A percentile compares a stretch with the other conserved stretches of the same genome.
phyloP scores from a whole-genome alignment of 1,140 invertebrate genomes.

The Penaeus indicus region DNA sequence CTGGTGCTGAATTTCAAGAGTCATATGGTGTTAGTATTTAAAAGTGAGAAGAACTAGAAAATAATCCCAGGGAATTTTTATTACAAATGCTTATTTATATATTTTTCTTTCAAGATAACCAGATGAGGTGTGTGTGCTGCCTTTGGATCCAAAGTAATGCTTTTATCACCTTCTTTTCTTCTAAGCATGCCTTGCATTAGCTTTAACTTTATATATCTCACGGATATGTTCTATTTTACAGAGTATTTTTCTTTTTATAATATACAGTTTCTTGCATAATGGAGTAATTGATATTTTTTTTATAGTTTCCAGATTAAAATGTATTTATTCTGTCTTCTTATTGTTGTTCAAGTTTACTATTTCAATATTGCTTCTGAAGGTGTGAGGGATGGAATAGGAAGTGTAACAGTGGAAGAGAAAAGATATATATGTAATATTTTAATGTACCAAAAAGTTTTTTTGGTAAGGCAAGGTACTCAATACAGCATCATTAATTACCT shows the following conservation, averaged over 20 bases:
- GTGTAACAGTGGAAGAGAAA: too few relatives aligned
- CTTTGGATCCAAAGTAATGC: slow-evolving; percentile 6
- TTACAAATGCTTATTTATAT: too few relatives aligned
- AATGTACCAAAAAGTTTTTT: too few relatives aligned
- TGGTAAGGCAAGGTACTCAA: too few relatives aligned
- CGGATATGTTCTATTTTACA: slow-evolving; percentile 47
- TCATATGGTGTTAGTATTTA: slow-evolving; percentile 51
- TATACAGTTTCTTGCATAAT: slow-evolving; percentile 55
- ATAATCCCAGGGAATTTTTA: slow-evolving; percentile 10
- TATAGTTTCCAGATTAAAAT: slow-evolving; percentile 7
- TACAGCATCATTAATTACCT: too few relatives aligned
- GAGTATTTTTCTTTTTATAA: slow-evolving; percentile 48
- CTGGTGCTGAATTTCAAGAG: slow-evolving; percentile 59
- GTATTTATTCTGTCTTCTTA: background rate
- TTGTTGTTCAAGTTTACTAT: too few relatives aligned
- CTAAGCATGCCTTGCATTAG: slow-evolving; percentile 54
- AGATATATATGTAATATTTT: too few relatives aligned
- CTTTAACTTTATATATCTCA: slow-evolving; percentile 59
- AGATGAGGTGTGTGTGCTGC: background rate
- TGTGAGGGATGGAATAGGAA: too few relatives aligned
- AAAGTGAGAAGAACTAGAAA: slow-evolving; percentile 15
- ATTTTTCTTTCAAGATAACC: too few relatives aligned
- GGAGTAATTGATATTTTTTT: background rate
- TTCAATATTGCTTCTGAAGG: too few relatives aligned
- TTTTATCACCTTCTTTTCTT: slow-evolving; percentile 32